Percentiles rank a stretch among this genome's conserved stretches.
Conservation (phyloP, 2,113 vertebrate genomes). For the Mastomys natalensis region DNA sequence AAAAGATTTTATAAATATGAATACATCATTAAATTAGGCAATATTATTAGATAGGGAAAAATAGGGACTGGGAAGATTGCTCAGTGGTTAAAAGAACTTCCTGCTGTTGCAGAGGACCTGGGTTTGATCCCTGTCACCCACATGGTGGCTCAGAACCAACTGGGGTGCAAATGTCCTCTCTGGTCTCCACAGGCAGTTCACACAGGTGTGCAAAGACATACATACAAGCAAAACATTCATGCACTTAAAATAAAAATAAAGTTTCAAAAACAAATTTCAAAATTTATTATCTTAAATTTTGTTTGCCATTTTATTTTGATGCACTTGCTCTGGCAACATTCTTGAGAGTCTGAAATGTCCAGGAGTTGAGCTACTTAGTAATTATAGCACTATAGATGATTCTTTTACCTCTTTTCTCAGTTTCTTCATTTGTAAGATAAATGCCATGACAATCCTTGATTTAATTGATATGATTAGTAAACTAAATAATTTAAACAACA, state of each 20-base stretch:
- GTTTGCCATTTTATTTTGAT: background rate
- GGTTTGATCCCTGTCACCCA: background rate
- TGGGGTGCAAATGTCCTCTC: background rate
- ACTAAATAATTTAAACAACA: constrained; percentile 8
- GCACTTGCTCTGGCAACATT: background rate
- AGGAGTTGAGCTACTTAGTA: background rate
- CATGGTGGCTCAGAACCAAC: background rate
- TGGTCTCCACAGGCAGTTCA: background rate
- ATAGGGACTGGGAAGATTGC: background rate
- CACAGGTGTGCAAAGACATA: background rate
- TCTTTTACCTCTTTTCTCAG: background rate
- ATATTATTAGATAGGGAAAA: background rate
- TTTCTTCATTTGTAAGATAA: background rate
- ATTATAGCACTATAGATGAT: background rate
- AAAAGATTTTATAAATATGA: constrained; percentile 18
- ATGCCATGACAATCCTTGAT: background rate
- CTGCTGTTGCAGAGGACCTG: background rate
- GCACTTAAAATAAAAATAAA: background rate
- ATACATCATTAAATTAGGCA: background rate
- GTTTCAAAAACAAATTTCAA: background rate
- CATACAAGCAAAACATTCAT: background rate
- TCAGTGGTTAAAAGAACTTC: background rate
- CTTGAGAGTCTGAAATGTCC: background rate
- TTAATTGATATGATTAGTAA: background rate
- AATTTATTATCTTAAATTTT: background rate